Conservation (phyloP, 1,140 invertebrate species). For the Scaptomyza graminum region DNA sequence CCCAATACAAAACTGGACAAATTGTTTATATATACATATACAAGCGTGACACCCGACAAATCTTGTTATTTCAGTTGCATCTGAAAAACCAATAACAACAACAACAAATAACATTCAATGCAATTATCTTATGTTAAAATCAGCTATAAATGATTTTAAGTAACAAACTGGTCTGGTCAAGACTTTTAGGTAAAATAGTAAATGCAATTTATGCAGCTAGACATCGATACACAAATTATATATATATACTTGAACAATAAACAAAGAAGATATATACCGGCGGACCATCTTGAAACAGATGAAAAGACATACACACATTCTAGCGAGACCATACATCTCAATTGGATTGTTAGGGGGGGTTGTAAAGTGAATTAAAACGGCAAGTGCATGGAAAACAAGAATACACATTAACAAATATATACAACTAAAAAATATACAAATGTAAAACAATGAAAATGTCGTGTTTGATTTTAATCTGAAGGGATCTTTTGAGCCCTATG, state of each 20-base stretch:
- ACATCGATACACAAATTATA: conserved; percentile 37
- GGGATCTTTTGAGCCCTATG: neutral
- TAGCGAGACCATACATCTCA: conserved; percentile 25
- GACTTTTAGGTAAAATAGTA: conserved; percentile 36
- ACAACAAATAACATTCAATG: conserved; percentile 23
- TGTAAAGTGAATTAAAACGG: conserved; percentile 20
- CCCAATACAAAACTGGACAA: conserved; percentile 20
- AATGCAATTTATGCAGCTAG: conserved; percentile 28
- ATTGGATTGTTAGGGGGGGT: conserved; percentile 22
- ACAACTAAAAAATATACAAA: conserved; percentile 44
- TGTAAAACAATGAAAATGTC: conserved; percentile 13
- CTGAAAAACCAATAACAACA: conserved; percentile 8
- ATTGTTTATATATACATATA: conserved; percentile 22
- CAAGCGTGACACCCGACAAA: conserved; percentile 2
- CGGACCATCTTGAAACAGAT: conserved; percentile 36
- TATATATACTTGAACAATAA: conserved; percentile 24
- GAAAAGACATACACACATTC: conserved; percentile 31
- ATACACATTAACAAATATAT: conserved; percentile 48
- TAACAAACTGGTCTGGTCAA: conserved; percentile 26
- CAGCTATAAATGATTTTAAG: conserved; percentile 29
- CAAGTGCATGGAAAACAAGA: conserved; percentile 28
- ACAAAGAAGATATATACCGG: conserved; percentile 8
- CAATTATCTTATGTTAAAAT: conserved; percentile 28
- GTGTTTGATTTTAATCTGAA: neutral
- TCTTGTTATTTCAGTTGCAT: conserved; percentile 29